phyloP scores from a whole-genome alignment of 1,140 invertebrate species.

The Plutomurus gul region DNA sequence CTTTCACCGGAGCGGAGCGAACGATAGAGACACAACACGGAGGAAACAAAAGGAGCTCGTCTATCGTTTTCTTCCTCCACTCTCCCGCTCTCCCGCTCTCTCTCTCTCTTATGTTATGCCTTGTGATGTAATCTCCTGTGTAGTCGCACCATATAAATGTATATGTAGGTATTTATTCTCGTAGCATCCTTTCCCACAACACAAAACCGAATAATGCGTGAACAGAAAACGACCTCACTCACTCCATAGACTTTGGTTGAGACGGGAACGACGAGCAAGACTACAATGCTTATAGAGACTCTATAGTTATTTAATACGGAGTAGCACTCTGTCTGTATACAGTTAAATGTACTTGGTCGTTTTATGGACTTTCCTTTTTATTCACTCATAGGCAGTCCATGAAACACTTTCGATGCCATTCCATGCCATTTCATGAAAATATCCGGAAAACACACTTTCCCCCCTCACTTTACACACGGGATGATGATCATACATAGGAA shows the following conservation, averaged over 20 bases:
- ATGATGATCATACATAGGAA: background rate
- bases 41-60: background rate
- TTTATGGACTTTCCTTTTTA: constrained; percentile 25
- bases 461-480: background rate
- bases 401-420: constrained; percentile 19
- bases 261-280: background rate
- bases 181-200: background rate
- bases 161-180: too few species aligned
- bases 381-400: constrained; percentile 2
- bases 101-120: too few species aligned
- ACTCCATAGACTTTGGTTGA: background rate
- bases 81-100: background rate
- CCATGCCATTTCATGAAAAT: background rate
- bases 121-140: too few species aligned
- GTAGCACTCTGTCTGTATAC: too few species aligned
- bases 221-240: constrained; percentile 40
- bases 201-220: constrained; percentile 44
- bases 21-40: background rate
- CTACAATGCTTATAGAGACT: too few species aligned
- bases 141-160: too few species aligned
- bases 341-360: background rate
- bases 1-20: too few species aligned
- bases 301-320: too few species aligned
- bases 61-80: too few species aligned
- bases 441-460: background rate